Evolutionary conservation across 2,888 invertebrate species (phyloP).

Genomic region (Cybosia mesomella): DNA sequence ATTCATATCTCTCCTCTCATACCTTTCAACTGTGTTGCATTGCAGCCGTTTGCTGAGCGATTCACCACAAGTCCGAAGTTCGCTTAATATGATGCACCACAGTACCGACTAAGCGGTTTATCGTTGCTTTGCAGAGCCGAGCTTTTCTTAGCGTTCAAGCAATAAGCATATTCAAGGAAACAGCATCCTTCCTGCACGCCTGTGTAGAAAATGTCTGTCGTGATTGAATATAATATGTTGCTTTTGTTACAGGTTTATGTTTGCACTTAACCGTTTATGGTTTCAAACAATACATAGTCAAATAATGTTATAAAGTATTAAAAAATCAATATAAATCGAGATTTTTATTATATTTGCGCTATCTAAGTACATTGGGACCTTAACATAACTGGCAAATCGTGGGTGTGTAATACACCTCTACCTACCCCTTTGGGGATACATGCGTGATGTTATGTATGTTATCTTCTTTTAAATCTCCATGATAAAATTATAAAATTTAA

Average conservation of each 20-base stretch:
- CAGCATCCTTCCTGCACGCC: slow-evolving; percentile 32
- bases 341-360: no score
- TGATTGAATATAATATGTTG: slow-evolving; percentile 18
- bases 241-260: slow-evolving; percentile 1
- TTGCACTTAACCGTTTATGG: neutral
- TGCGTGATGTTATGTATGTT: no score
- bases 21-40: slow-evolving; percentile 19
- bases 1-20: slow-evolving; percentile 20
- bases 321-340: no score
- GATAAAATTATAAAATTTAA: no score
- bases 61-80: slow-evolving; percentile 65
- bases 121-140: slow-evolving; percentile 73
- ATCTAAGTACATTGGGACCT: no score
- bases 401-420: no score
- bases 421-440: no score
- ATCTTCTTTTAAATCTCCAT: no score
- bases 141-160: slow-evolving; percentile 60
- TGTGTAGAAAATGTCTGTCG: slow-evolving; percentile 21
- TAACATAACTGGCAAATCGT: no score
- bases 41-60: slow-evolving; percentile 54
- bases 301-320: neutral
- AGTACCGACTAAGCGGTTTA: slow-evolving; percentile 82
- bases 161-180: slow-evolving; percentile 53
- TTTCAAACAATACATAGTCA: neutral
- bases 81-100: slow-evolving; percentile 66